Evolutionary conservation across 2,113 vertebrate genomes (phyloP).

Genomic region (Etheostoma cragini): DNA sequence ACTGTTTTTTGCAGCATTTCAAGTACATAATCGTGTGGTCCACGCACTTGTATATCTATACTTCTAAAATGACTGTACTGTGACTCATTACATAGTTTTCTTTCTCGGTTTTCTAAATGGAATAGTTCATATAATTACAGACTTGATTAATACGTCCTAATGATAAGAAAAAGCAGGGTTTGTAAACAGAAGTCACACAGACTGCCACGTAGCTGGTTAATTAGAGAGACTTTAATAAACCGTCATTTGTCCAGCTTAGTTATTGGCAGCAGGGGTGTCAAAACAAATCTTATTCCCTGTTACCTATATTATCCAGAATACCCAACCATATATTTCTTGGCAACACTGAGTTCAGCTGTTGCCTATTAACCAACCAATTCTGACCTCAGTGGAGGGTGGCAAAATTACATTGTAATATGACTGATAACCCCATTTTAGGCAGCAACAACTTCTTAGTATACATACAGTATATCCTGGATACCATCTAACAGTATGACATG

Average conservation of each 20-base stretch:
- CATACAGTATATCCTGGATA: not conserved
- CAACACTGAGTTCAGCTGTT: not conserved
- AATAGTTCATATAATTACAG: not conserved
- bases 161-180: not conserved
- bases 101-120: not conserved
- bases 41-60: not conserved
- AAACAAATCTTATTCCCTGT: not conserved
- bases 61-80: too few relatives aligned
- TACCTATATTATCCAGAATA: not conserved
- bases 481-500: too few relatives aligned
- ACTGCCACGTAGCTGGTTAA: not conserved
- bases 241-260: not conserved
- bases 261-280: not conserved
- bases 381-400: too few relatives aligned
- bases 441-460: too few relatives aligned
- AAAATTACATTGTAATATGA: too few relatives aligned
- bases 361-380: too few relatives aligned
- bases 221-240: not conserved
- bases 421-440: too few relatives aligned
- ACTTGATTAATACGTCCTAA: not conserved
- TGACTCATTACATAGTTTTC: not conserved
- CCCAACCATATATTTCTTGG: not conserved
- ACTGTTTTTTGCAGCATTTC: too few relatives aligned
- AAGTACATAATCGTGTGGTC: too few relatives aligned
- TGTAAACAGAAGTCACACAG: conserved; percentile 8